These are phyloP conservation scores for Sarcophilus harrisii DNA, from an alignment of 2,797 vertebrate species.

Conservation along the genomic window DNA sequence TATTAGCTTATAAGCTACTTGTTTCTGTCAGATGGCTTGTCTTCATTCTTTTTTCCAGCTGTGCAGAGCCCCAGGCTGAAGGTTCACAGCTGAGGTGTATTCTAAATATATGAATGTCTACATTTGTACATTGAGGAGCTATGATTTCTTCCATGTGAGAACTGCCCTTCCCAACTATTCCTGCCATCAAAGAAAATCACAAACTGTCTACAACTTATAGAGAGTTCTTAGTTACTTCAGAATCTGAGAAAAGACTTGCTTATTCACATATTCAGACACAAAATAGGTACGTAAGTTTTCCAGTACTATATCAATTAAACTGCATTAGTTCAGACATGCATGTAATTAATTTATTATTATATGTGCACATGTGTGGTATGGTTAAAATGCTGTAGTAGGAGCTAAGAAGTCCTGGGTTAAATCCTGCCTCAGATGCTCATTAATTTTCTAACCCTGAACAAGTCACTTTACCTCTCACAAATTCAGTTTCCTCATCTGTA, in stretches of 20 bases:
- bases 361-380: background rate
- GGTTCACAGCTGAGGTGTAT: constrained; percentile 64
- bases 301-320: background rate
- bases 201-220: background rate
- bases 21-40: background rate
- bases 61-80: constrained; percentile 64
- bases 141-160: background rate
- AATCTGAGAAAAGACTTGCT: background rate
- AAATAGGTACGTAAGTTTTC: background rate
- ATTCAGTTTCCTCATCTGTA: background rate
- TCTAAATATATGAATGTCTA: constrained; percentile 51
- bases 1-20: background rate
- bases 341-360: background rate
- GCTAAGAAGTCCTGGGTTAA: background rate
- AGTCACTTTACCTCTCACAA: background rate
- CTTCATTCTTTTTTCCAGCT: constrained; percentile 54
- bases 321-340: background rate
- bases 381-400: background rate
- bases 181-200: background rate
- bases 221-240: background rate
- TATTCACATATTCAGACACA: background rate
- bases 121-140: background rate
- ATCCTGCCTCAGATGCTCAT: background rate
- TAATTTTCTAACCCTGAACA: background rate
- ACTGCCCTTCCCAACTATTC: background rate